Evolutionary conservation across 2,797 vertebrate species (phyloP), one percentile per base, ranked within the genome.

Genomic region (Pipistrellus kuhlii): DNA sequence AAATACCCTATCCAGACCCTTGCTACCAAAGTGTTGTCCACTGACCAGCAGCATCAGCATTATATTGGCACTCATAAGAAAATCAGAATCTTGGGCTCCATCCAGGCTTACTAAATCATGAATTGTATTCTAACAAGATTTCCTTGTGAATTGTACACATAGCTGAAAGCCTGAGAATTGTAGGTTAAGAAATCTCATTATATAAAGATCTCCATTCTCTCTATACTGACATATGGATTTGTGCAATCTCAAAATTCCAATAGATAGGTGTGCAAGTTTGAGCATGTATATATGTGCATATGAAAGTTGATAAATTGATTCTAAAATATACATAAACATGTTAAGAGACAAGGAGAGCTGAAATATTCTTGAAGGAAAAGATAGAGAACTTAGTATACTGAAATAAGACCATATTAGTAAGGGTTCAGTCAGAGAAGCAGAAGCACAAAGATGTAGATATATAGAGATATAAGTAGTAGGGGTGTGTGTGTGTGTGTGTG

Each of bases 71-170:
- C 13, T 38, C 92, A 8, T 21, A 71, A 82, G 72, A 86, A 75
- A 48, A 91, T 87, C 53, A 91, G n/a, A 77, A 48, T 85, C 62
- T 46, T 89, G 62, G 85, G 51, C 44, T 87, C 18, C 44, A 25
- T 83, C 27, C 55, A 89, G 64, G 94, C 6, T 85, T 72, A 75
- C 14, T 73, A 44, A 96, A 88, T 85, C 64, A 81, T 55, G 92
- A 88, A 80, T 55, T 68, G 7, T 66, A 66, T 55, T 88, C 57
- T 41, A 80, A 68, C 27, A 78, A 82, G 51, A 59, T 64, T 25
- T 32, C 12, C 41, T 85, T 78, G 48, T 73, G 48, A 91, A 55
- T 23, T 78, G 7, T 44, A 38, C 64, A 3, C 18, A 46, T 62
- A 55, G 48, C 9, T 73, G 75, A 66, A 94, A 69, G 12, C 72